Evolutionary conservation across 2,888 invertebrate species (phyloP).

Genomic region (Lasioglossum morio): DNA sequence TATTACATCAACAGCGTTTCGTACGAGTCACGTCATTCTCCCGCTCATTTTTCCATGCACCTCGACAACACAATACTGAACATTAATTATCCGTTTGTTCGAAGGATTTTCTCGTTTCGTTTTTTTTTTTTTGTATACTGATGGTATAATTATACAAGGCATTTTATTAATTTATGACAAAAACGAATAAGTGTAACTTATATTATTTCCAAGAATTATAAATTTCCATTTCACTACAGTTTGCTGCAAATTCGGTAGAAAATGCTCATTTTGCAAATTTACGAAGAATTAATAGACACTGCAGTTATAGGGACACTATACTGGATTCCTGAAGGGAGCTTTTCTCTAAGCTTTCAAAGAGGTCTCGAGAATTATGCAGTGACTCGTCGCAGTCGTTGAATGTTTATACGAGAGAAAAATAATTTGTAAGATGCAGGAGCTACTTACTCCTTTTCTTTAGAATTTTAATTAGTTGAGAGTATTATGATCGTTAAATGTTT

Average conservation of each 20-base stretch:
- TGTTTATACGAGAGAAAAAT: background rate
- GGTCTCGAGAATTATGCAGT: background rate
- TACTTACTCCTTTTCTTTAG: too few relatives aligned
- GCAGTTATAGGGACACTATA: background rate
- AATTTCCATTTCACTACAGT: too few relatives aligned
- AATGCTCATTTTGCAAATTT: background rate
- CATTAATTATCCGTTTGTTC: background rate
- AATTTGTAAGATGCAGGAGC: background rate
- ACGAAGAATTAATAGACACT: background rate
- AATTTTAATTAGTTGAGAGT: background rate
- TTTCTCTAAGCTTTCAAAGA: background rate
- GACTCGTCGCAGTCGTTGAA: background rate
- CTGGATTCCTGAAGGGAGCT: background rate
- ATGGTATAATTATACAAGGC: background rate
- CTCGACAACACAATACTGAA: background rate
- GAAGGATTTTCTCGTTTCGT: background rate
- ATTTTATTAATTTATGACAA: too few relatives aligned
- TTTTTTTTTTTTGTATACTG: background rate
- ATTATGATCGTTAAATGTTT: background rate
- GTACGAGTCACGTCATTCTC: background rate
- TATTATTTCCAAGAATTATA: too few relatives aligned
- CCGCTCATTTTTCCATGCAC: background rate
- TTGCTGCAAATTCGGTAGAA: too few relatives aligned
- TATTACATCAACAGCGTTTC: background rate
- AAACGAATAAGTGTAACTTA: too few relatives aligned